phyloP scores from a whole-genome alignment of 2,113 vertebrate species.

The Perccottus glenii region DNA sequence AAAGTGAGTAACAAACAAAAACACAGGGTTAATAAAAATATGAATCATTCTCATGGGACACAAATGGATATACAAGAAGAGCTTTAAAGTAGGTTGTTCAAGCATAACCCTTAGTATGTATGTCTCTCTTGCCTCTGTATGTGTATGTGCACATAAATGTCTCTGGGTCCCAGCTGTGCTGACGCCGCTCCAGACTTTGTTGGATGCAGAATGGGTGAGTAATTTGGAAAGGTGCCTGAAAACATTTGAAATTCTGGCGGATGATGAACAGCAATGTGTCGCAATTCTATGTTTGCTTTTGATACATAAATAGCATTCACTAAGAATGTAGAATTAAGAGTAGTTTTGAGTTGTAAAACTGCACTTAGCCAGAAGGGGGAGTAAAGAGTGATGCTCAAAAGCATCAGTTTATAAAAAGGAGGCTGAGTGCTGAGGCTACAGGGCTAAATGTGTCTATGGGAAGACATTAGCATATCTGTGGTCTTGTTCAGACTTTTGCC shows the following conservation, averaged over 20 bases:
- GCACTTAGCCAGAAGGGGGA: not conserved
- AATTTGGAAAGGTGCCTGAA: constrained; percentile 19
- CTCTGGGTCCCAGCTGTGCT: constrained; percentile 35
- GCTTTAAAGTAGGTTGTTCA: constrained; percentile 6
- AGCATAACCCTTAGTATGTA: too few species aligned
- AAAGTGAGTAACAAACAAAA: too few species aligned
- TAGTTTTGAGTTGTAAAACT: too few species aligned
- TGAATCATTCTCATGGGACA: constrained; percentile 3
- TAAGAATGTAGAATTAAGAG: too few species aligned
- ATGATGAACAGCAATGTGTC: not conserved
- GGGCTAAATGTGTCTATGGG: too few species aligned
- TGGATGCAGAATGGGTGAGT: constrained; percentile 25
- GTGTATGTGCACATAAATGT: not conserved
- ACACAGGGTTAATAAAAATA: too few species aligned
- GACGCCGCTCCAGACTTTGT: constrained; percentile 27
- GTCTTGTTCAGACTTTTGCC: too few species aligned
- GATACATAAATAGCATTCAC: not conserved
- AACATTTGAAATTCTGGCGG: constrained; percentile 5
- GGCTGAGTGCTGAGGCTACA: too few species aligned
- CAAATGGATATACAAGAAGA: constrained; percentile 36
- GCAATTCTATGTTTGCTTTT: not conserved
- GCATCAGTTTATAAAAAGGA: too few species aligned
- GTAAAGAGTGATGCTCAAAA: too few species aligned
- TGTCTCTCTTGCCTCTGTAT: not conserved
- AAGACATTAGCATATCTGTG: too few species aligned